Base-by-base conservation (phyloP, 2,888 invertebrate genomes). In the Phaedon cochleariae region DNA sequence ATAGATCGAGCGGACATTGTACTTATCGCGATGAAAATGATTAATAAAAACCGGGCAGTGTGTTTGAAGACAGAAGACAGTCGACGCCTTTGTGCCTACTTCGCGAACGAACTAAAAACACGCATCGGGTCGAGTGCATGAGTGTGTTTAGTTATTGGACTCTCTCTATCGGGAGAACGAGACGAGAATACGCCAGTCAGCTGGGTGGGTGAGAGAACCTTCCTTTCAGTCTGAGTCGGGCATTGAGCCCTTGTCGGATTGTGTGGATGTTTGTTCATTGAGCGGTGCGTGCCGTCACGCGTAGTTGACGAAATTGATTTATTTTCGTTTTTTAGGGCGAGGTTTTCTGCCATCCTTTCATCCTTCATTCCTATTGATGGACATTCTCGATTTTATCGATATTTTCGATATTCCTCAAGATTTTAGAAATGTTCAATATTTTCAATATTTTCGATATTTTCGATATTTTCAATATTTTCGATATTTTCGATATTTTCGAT, bases 31-130 rank as follows among this genome's bases (percentile, higher is more conserved):
- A 7, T 7, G 26, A 26, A 5, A 26, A 26, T 26, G 7, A 26
- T 26, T 7, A 29, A 52, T 52, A 37, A 20, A 31, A 54, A 54
- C 37, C 20, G 54, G 26, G 26, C 4, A 26, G 4, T 26, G 21
- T 20, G 22, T n/a, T 31, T 45, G 59, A 41, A 21, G 55, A 54
- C 59, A 51, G 54, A 52, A 22, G 29, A 22, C 65, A 49, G 52
- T 52, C 57, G 48, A 57, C 60, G 61, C 61, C 31, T 34, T 34
- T 34, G 31, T 34, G 31, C 31, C 58, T 61, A 29, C 65, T 61
- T 61, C 61, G 61, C 60, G 51, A 46, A 65, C 65, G 57, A 48
- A 65, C 60, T 61, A 52, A 60, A 61, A 65, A 58, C 48, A 49
- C 22, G 53, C 31, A 46, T 46, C 59, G 52, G 34, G 21, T 48